phyloP scores from a whole-genome alignment of 2,888 invertebrate genomes.

The Acholoe squamosa region DNA sequence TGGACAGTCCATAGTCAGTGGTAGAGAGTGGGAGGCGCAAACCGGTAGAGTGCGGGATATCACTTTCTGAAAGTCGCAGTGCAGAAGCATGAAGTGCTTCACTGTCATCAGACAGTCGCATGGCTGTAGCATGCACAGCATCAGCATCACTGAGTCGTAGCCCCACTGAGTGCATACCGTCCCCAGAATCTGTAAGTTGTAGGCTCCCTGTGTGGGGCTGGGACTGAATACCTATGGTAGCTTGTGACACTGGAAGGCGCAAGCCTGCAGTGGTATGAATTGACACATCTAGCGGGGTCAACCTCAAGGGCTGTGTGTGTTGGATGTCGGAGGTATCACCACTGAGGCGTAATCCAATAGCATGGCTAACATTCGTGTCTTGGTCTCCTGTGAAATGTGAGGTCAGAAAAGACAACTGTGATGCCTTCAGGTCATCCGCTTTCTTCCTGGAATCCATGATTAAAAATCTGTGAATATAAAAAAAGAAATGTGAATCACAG shows the following conservation, averaged over 20 bases:
- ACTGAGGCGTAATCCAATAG: neutral
- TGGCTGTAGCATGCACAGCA: neutral
- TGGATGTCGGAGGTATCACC: neutral
- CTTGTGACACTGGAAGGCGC: slow-evolving; percentile 14
- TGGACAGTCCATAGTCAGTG: slow-evolving; percentile 20
- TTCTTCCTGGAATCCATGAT: slow-evolving; percentile 46
- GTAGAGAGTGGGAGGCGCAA: slow-evolving; percentile 48
- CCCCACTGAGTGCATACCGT: neutral
- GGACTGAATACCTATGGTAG: neutral
- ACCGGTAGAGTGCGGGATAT: slow-evolving; percentile 3
- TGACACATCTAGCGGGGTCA: neutral
- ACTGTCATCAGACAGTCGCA: slow-evolving; percentile 6
- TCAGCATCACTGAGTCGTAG: neutral
- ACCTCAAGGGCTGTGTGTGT: neutral
- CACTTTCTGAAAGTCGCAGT: neutral
- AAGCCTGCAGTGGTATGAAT: neutral
- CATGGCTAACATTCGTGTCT: neutral
- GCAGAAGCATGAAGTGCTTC: neutral
- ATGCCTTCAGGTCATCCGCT: slow-evolving; percentile 6
- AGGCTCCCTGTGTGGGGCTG: neutral
- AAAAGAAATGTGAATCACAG: too few species aligned
- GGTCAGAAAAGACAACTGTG: neutral
- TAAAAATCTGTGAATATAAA: neutral
- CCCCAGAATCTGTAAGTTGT: neutral
- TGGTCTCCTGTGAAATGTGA: neutral